Base-by-base conservation (phyloP, 2,797 vertebrate genomes). In the Gobionotothen gibberifrons region DNA sequence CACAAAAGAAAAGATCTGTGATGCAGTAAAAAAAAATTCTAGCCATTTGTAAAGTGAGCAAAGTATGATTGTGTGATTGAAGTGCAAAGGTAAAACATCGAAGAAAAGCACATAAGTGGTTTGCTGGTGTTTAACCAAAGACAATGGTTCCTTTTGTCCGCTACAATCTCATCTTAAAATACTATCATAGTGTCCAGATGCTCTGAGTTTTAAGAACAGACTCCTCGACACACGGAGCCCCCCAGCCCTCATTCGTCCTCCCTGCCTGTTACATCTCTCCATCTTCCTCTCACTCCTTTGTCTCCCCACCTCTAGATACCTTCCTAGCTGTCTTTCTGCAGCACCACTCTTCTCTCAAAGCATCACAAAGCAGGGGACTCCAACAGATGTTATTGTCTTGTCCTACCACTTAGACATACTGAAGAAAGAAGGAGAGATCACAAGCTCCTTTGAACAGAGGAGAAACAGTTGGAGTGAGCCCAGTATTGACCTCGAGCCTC, bases 391-490 rank as follows among this genome's bases (percentile, higher is more conserved):
- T 67, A 65, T 69, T 74, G 76, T 71, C 68, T 79, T 64, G 54
- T 84, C 43, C 14, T 59, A 3, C 3, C 22, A 22, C 22, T 22
- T 22, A 48, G 51, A 58, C 67, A 51, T 26, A 11, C 29, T 2
- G 14, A 69, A 66, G 59, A 82, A 54, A 22, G 60, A 68, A 22
- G 22, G 53, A 82, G 63, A 74, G 74, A 81, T 79, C 80, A 81
- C 64, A 84, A 72, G 70, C 58, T 53, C 56, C 60, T 89, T 89
- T 86, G 76, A 87, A 85, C 69, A 29, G 70, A 76, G 68, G 72
- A 64, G 59, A 83, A 80, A 84, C 81, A 85, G 87, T 74, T 76
- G 69, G 85, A 80, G 58, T 56, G 15, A 51, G 56, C 9, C 40
- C 65, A 68, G 19, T 64, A 57, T 75, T 65, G 54, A 74, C 70